Evolutionary conservation across 2,888 invertebrate species (phyloP).

Genomic region (Cephus sareptanus): DNA sequence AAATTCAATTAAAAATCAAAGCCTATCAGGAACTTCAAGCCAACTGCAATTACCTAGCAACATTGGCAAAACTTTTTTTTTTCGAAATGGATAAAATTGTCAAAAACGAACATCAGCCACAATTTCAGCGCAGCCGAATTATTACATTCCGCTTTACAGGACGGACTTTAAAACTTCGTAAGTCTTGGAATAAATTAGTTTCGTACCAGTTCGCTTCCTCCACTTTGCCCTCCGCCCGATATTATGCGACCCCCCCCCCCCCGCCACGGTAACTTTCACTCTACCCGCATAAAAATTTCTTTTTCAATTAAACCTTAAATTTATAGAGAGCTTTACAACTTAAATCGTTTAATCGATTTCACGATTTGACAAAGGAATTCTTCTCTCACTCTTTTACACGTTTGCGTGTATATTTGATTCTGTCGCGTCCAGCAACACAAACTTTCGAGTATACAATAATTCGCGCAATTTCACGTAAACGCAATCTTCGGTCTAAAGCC

Average conservation of each 20-base stretch:
- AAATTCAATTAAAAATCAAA: background rate
- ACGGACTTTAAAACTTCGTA: background rate
- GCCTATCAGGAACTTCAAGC: background rate
- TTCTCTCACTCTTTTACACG: background rate
- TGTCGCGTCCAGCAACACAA: background rate
- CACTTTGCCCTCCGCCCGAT: background rate
- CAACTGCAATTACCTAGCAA: background rate
- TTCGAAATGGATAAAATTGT: background rate
- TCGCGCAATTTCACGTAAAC: too few species aligned
- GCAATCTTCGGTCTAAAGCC: too few species aligned
- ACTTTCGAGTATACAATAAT: background rate
- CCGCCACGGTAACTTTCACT: background rate
- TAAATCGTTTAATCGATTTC: background rate
- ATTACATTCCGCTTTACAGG: background rate
- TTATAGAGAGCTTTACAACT: background rate
- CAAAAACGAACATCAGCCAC: background rate
- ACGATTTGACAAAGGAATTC: background rate
- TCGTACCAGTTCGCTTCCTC: background rate
- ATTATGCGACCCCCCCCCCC: background rate
- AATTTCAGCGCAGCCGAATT: background rate
- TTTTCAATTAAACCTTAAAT: conserved; percentile 5
- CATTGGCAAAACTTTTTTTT: background rate
- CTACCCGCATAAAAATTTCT: background rate
- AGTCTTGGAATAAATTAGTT: conserved; percentile 3
- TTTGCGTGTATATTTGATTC: background rate